Base-by-base conservation (phyloP, 2,888 invertebrate genomes). In the Theretra japonica region DNA sequence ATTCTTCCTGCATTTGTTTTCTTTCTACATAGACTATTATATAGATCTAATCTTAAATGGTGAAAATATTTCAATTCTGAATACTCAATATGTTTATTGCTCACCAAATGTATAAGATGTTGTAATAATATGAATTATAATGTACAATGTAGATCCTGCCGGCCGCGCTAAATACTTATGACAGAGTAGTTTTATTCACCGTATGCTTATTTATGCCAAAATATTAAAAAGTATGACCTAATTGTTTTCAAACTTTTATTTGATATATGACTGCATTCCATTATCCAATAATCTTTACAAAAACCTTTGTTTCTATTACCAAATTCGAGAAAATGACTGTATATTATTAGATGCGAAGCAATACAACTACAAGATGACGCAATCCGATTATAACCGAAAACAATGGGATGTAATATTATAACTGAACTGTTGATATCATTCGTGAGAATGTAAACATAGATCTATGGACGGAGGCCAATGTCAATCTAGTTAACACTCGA, bases 381-480 rank as follows among this genome's bases (percentile, higher is more conserved):
- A 78, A 80, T 68, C 23, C 59, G 48, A 75, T 78, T 72, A 75
- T 74, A 71, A 71, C 73, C 73, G 73, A 71, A 82, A 79, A 87
- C 87, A 87, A 87, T 86, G 73, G 82, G 71, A 76, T 76, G 72
- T 76, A 80, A 81, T 81, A 81, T 76, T 73, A 71, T 71, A 69
- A 56, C 30, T 33, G 74, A 74, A 68, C 58, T 73, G 75, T 79
- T 84, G 83, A 85, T 81, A 81, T 86, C 80, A 85, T 82, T 86
- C 80, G 83, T 69, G 71, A 50, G 75, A 81, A 80, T 82, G 75
- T 77, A 78, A 78, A 78, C 77, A 82, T 77, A 50, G 21, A 53
- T 33, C 33, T 62, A 59, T 28, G 28, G 72, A 74, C 75, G 53
- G n/a, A 50, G 19, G 48, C 68, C n/a, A 21, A 19, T 15, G 6